These are phyloP conservation scores for Ranitomeya imitator DNA, from an alignment of 2,113 vertebrate genomes.

Conservation along the genomic window DNA sequence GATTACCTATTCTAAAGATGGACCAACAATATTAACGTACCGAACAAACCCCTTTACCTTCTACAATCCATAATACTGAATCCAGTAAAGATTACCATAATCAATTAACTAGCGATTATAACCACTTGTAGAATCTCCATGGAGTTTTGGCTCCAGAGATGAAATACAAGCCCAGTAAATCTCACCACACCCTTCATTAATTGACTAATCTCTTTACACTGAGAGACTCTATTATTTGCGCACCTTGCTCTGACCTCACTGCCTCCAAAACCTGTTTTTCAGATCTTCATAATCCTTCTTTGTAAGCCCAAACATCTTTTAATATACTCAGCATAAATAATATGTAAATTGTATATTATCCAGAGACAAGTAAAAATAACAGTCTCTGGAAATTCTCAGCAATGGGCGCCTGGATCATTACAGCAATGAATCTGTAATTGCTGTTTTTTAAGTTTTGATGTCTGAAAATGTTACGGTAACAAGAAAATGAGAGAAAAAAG, in stretches of 20 bases:
- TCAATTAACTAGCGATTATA: not conserved
- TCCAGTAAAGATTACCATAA: too few species aligned
- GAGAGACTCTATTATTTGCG: not conserved
- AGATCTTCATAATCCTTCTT: not conserved
- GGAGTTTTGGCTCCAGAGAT: not conserved
- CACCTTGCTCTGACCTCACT: not conserved
- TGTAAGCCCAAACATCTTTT: not conserved
- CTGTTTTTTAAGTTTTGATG: not conserved
- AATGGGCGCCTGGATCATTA: not conserved
- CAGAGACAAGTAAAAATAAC: slow-evolving; percentile 11
- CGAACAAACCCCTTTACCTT: too few species aligned
- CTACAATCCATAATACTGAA: too few species aligned
- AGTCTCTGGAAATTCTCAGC: not conserved
- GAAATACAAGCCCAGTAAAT: not conserved
- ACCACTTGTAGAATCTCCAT: not conserved
- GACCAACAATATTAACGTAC: too few species aligned
- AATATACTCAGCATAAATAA: not conserved
- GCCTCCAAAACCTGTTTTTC: not conserved
- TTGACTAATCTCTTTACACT: not conserved
- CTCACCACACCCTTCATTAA: not conserved
- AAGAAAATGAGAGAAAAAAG: not conserved
- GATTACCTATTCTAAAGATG: too few species aligned
- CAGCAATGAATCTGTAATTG: not conserved
- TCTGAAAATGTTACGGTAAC: not conserved
- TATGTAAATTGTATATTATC: not conserved